A percentile compares a stretch with the other conserved stretches of the same genome.
These are phyloP conservation scores for Odontomyia ornata DNA, from an alignment of 2,888 invertebrate genomes.

Conservation along the genomic window DNA sequence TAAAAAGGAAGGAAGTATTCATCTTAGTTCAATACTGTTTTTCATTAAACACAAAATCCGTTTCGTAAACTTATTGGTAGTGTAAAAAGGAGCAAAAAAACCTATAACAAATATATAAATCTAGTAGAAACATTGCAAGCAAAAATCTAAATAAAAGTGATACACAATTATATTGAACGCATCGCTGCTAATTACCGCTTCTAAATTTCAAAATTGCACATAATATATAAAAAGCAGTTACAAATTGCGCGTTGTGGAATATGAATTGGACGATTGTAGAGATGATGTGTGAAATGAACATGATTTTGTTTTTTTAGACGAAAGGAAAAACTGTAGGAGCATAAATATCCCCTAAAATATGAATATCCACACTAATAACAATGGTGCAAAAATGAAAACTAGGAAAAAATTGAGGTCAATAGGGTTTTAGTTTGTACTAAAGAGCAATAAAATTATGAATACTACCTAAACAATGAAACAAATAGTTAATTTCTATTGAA, in stretches of 20 bases:
- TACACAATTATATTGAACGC: slow-evolving; percentile 7
- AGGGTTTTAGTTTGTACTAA: slow-evolving; percentile 24
- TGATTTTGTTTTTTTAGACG: not conserved
- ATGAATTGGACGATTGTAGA: slow-evolving; percentile 24
- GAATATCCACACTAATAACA: not conserved
- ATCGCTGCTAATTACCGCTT: slow-evolving; percentile 20
- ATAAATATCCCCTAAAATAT: not conserved
- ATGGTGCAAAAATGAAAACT: not conserved
- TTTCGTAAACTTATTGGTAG: not conserved
- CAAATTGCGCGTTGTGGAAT: not conserved
- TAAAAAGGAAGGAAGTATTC: slow-evolving; percentile 3
- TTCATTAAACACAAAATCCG: slow-evolving; percentile 1
- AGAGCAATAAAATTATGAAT: slow-evolving; percentile 36
- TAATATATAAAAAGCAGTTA: not conserved
- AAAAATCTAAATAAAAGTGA: slow-evolving; percentile 15
- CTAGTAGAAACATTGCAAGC: not conserved
- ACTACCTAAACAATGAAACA: not conserved
- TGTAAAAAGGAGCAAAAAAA: not conserved
- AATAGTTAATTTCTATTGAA: too few relatives aligned
- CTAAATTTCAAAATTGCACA: not conserved
- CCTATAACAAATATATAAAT: not conserved
- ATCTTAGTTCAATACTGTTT: slow-evolving; percentile 21
- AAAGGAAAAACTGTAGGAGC: not conserved
- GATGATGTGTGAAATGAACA: slow-evolving; percentile 15
- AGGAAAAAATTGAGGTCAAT: slow-evolving; percentile 26